Base-by-base conservation (phyloP, 2,888 invertebrate genomes). In the Scaptomyza caliginosa region DNA sequence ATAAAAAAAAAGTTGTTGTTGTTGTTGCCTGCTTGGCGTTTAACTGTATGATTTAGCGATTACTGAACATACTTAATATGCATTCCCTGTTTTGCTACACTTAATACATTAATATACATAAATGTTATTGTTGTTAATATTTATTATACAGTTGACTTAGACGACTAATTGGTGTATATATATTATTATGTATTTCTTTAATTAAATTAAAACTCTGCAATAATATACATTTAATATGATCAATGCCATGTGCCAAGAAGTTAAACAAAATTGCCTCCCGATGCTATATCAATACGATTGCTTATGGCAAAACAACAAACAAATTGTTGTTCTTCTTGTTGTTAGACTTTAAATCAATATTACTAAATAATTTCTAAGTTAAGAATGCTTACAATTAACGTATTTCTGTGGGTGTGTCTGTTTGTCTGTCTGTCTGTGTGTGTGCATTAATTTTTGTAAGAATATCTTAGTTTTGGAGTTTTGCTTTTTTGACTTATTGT, bases 271-370 rank as follows among this genome's bases (percentile, higher is more conserved):
- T 55, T 62, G 52, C 45, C 62, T 62, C 62, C 45, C 51, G 38
- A 60, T 62, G 62, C 60, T 63, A 26, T 26, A 26, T 62, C 43
- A 52, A 62, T 63, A 62, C 46, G 62, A 34, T 56, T 40, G 40
- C 46, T 45, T 24, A 54, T 54, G 39, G n/a, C 39, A 30, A 46
- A 52, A 26, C n/a, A n/a, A n/a, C n/a, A n/a, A n/a, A n/a, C n/a
- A n/a, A 3, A 21, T 21, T 21, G 21, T 43, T 54, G 28, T 17
- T 28, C 11, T 4, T 13, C 13, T 11, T 40, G 19, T 13, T 17
- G 11, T 45, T 64, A n/a, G 19, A 52, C 63, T 40, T 34, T 19
- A 52, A 46, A 46, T 52, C 32, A 51, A 30, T 63, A 38, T 19
- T 39, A 59, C 46, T 52, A 45, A 30, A 62, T 39, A 59, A 40